Evolutionary conservation across 2,797 vertebrate species (phyloP).

Genomic region (Esox masquinongy): DNA sequence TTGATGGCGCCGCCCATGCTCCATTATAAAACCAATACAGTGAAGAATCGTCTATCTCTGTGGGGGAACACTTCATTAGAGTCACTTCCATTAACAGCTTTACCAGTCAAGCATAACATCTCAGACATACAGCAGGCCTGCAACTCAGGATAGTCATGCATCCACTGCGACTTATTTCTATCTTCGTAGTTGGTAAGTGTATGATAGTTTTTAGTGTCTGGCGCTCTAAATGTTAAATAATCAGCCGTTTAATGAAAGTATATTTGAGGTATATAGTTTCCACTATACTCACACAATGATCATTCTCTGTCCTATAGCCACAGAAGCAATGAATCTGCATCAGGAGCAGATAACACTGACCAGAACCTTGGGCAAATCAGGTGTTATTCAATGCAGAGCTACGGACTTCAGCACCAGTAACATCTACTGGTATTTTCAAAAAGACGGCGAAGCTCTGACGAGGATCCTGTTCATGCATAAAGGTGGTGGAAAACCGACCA

Average conservation of each 20-base stretch:
- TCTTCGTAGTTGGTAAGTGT: constrained; percentile 2
- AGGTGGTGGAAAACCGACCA: neutral
- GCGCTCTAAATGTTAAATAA: neutral
- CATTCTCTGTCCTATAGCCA: neutral
- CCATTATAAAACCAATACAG: too few relatives aligned
- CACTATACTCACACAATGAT: neutral
- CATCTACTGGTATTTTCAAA: neutral
- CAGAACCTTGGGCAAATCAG: neutral
- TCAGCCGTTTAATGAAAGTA: neutral
- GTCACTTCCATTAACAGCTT: neutral
- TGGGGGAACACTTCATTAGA: neutral
- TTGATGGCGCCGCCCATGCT: too few relatives aligned
- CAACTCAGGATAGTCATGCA: neutral
- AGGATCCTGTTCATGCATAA: neutral
- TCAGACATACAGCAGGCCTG: neutral
- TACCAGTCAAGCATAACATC: neutral
- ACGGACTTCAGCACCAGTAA: neutral
- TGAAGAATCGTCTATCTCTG: neutral
- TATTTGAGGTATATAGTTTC: neutral
- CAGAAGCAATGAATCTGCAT: neutral
- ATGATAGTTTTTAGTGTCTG: neutral
- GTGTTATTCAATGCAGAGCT: neutral
- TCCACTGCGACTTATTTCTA: neutral
- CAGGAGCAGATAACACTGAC: constrained; percentile 1
- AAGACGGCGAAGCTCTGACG: neutral